Conservation (phyloP, 1,140 invertebrate genomes). For the Cheumatopsyche charites region DNA sequence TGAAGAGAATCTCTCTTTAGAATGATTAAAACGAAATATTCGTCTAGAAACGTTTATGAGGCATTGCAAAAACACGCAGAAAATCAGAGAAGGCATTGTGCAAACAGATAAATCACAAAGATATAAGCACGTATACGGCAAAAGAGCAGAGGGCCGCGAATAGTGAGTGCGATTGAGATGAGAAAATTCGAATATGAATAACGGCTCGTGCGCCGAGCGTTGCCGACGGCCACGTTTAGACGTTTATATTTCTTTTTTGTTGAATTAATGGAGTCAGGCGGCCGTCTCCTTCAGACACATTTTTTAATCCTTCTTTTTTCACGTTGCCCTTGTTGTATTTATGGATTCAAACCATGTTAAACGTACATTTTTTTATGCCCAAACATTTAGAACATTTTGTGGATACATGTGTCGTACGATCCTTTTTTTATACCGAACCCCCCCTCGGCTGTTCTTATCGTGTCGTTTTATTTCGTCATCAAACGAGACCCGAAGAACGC, state of each 20-base stretch:
- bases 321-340: conserved; percentile 22
- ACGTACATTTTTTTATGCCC: conserved; percentile 26
- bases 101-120: conserved; percentile 21
- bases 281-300: conserved; percentile 35
- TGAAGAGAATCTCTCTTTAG: too few species aligned
- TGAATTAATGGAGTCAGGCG: conserved; percentile 35
- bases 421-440: not conserved
- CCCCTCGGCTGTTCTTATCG: too few species aligned
- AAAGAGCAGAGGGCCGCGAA: too few species aligned
- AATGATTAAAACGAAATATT: conserved; percentile 20
- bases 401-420: conserved; percentile 26
- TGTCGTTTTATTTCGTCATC: too few species aligned
- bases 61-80: not conserved
- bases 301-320: conserved; percentile 30
- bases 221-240: conserved; percentile 27
- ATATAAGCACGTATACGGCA: too few species aligned
- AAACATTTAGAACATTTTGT: conserved; percentile 28
- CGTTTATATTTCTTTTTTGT: conserved; percentile 27
- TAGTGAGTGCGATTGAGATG: conserved; percentile 26
- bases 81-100: not conserved
- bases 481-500: not conserved
- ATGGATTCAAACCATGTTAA: conserved; percentile 29
- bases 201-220: conserved; percentile 18
- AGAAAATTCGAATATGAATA: conserved; percentile 20
- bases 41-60: conserved; percentile 15